Conservation (phyloP, 2,888 invertebrate species). For the Leptinotarsa tumamoca region DNA sequence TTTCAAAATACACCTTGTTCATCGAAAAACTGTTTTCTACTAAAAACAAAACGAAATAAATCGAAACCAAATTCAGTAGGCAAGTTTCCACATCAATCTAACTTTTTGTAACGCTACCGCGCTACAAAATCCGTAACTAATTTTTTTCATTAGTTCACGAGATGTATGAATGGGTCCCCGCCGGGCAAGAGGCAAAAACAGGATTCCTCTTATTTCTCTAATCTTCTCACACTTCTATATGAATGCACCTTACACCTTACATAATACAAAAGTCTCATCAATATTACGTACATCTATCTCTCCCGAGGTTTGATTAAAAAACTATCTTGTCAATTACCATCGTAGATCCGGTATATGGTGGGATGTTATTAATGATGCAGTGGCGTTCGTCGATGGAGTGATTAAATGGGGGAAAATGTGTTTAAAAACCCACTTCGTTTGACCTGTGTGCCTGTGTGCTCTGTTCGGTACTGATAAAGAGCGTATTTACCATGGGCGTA, state of each 20-base stretch:
- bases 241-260: slow-evolving; percentile 35
- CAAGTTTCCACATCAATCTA: slow-evolving; percentile 6
- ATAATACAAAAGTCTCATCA: slow-evolving; percentile 24
- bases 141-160: slow-evolving; percentile 62
- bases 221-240: slow-evolving; percentile 43
- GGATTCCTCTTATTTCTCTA: slow-evolving; percentile 39
- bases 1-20: no score
- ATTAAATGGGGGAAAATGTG: no score
- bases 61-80: neutral
- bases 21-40: no score
- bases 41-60: neutral
- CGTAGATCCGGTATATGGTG: slow-evolving; percentile 15
- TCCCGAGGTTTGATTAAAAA: slow-evolving; percentile 17
- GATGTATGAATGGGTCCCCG: slow-evolving; percentile 58
- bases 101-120: slow-evolving; percentile 54
- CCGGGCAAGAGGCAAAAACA: slow-evolving; percentile 55
- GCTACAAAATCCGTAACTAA: slow-evolving; percentile 63
- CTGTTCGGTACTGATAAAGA: no score
- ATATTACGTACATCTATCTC: slow-evolving; percentile 22
- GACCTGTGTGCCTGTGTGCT: no score
- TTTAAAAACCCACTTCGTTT: no score
- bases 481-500: no score
- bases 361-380: slow-evolving; percentile 10
- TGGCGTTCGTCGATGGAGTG: neutral
- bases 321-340: slow-evolving; percentile 15